These are phyloP conservation scores for Protaetia brevitarsis DNA, from an alignment of 1,140 invertebrate genomes.

Conservation along the genomic window DNA sequence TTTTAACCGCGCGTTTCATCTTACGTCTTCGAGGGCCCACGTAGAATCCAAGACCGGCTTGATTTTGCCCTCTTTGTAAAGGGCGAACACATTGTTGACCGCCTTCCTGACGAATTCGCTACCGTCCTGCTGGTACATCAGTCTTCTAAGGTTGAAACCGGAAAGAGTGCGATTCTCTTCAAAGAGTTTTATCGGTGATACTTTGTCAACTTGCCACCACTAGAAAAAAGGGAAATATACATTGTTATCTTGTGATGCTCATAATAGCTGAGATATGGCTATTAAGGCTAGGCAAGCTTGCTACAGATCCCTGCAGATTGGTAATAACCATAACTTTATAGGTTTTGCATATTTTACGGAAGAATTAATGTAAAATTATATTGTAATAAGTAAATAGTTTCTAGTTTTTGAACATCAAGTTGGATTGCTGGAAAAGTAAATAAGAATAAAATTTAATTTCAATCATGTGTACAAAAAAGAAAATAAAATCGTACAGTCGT, in stretches of 20 bases:
- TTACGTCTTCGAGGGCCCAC: constrained; percentile 83
- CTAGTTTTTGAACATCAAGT: too few species aligned
- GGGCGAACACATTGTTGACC: constrained; percentile 68
- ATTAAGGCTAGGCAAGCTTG: too few species aligned
- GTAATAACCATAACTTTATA: too few species aligned
- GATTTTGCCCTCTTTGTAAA: constrained; percentile 75
- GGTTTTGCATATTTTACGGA: too few species aligned
- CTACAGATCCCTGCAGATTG: too few species aligned
- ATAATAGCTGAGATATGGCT: too few species aligned
- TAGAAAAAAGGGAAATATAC: constrained; percentile 45
- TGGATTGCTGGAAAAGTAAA: too few species aligned
- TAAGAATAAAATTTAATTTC: too few species aligned
- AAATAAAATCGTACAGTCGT: too few species aligned
- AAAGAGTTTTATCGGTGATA: constrained; percentile 81
- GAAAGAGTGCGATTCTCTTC: constrained; percentile 84
- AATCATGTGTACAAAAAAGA: too few species aligned
- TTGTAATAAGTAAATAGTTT: too few species aligned
- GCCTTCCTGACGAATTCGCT: constrained; percentile 65
- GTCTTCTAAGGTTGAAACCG: constrained; percentile 79
- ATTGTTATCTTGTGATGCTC: not conserved
- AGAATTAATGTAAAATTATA: too few species aligned
- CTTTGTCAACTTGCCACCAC: constrained; percentile 92
- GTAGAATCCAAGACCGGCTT: constrained; percentile 80
- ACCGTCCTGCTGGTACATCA: constrained; percentile 77
- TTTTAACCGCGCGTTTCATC: constrained; percentile 39